phyloP scores from a whole-genome alignment of 2,113 vertebrate species.

The Papio anubis region DNA sequence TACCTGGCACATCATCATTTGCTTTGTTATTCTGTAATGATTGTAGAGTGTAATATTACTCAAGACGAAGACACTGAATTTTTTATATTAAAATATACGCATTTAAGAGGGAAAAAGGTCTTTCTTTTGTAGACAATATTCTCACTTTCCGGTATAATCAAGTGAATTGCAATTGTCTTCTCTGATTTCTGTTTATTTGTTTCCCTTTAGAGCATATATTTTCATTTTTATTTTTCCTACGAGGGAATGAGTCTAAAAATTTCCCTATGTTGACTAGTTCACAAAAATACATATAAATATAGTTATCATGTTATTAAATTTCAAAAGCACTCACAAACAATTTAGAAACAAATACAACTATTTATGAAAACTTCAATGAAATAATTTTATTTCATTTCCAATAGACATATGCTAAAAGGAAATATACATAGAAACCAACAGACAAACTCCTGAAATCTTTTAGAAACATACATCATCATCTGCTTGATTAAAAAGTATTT shows the following conservation, averaged over 20 bases:
- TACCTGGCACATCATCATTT: neutral
- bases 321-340: neutral
- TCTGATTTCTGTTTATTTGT: neutral
- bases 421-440: neutral
- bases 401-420: neutral
- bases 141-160: neutral
- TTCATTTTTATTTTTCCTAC: neutral
- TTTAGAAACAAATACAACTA: neutral
- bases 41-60: neutral
- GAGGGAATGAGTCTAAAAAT: neutral
- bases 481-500: neutral
- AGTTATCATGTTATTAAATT: neutral
- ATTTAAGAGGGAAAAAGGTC: neutral
- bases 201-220: neutral
- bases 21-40: neutral
- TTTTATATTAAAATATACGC: neutral
- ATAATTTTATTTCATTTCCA: neutral
- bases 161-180: neutral
- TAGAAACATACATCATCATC: neutral
- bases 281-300: conserved; percentile 3
- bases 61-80: neutral
- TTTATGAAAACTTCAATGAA: neutral
- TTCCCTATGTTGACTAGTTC: neutral
- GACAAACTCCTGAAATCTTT: neutral
- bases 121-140: neutral